Percentiles rank a stretch among this genome's conserved stretches.
phyloP scores from a whole-genome alignment of 2,797 vertebrate genomes.

The Tenualosa thibaudeaui region DNA sequence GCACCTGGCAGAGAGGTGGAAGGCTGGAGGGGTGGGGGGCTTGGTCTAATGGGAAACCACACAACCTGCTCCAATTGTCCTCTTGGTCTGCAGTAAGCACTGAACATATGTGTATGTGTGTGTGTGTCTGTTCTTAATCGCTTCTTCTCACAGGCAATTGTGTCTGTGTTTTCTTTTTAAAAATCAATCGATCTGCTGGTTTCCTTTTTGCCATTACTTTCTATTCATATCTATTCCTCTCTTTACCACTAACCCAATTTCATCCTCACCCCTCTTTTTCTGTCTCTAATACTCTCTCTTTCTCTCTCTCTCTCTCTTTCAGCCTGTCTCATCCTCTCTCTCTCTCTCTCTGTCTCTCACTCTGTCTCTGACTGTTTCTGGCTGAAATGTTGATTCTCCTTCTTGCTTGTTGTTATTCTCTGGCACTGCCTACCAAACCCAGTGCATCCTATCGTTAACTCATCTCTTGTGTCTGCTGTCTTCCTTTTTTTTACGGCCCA shows the following conservation, averaged over 20 bases:
- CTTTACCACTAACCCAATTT: background rate
- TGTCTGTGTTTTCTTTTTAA: background rate
- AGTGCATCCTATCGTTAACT: background rate
- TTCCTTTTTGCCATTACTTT: background rate
- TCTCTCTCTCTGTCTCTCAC: background rate
- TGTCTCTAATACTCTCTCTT: background rate
- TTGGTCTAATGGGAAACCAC: conserved; percentile 3
- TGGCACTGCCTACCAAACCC: background rate
- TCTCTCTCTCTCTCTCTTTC: conserved; percentile 7
- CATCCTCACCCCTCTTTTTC: background rate
- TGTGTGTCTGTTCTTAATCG: background rate
- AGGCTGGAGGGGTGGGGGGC: conserved; percentile 32
- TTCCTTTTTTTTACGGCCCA: conserved; percentile 1
- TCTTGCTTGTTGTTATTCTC: background rate
- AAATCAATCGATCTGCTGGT: background rate
- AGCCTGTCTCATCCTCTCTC: background rate
- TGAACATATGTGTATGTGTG: background rate
- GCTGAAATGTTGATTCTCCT: background rate
- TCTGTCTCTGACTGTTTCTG: background rate
- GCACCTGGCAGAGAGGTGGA: conserved; percentile 42
- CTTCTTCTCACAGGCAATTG: background rate
- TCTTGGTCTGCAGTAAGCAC: conserved; percentile 17
- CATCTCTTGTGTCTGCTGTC: background rate
- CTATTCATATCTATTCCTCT: background rate
- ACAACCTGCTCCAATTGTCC: background rate